These are phyloP conservation scores for Clavelina lepadiformis DNA, from an alignment of 23 tunicate genomes.

Conservation along the genomic window DNA sequence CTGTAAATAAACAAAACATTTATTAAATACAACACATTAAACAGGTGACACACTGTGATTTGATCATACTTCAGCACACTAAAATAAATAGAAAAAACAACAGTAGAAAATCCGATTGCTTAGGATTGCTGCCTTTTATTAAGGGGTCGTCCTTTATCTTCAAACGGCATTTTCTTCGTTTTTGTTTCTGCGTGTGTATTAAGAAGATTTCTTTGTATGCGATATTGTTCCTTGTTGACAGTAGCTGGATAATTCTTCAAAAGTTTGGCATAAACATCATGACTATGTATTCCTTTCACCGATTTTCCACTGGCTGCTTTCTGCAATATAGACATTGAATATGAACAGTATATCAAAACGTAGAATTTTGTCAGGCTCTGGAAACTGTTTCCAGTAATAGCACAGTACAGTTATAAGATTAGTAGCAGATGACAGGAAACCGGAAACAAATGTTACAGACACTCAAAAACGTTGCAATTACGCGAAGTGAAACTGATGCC, in stretches of 20 bases:
- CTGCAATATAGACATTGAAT: no score
- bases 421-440: not conserved
- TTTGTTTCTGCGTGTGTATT: slow-evolving; percentile 5
- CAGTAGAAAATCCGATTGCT: no score
- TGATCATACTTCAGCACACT: no score
- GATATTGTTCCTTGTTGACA: not conserved
- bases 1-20: no score
- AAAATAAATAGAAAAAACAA: no score
- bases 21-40: no score
- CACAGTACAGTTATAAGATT: not conserved
- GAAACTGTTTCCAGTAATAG: not conserved
- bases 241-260: slow-evolving; percentile 12
- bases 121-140: no score
- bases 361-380: not conserved
- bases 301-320: not conserved
- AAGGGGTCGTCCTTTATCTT: slow-evolving; percentile 25
- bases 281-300: slow-evolving; percentile 7
- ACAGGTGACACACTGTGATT: no score
- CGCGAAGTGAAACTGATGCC: not conserved
- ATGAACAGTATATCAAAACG: no score
- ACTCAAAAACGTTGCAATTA: not conserved
- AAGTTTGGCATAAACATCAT: slow-evolving; percentile 8
- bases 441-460: slow-evolving; percentile 4
- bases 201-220: slow-evolving; percentile 14
- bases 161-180: slow-evolving; percentile 7